Evolutionary conservation across 2,113 vertebrate species (phyloP).

Genomic region (Hemiprocne comata): DNA sequence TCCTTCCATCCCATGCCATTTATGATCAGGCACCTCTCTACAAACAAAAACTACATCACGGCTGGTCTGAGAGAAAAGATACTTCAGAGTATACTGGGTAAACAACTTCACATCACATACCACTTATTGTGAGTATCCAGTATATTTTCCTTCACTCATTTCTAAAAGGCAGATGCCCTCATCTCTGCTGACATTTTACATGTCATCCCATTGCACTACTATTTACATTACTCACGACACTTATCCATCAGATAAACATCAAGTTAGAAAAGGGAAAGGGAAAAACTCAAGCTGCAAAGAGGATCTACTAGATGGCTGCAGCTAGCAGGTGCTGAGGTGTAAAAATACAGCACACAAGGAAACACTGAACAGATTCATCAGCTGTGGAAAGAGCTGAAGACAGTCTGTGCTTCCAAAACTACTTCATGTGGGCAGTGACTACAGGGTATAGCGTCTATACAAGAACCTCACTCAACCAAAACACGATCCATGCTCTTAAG

Average conservation of each 20-base stretch:
- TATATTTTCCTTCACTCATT: not conserved
- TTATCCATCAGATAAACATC: not conserved
- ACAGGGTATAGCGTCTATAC: not conserved
- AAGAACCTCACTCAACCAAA: not conserved
- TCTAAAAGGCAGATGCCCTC: not conserved
- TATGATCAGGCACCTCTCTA: not conserved
- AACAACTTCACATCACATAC: not conserved
- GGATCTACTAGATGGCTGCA: not conserved
- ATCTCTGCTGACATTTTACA: not conserved
- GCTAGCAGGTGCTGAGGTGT: not conserved
- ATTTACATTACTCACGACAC: not conserved
- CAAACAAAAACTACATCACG: not conserved
- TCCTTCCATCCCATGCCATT: not conserved
- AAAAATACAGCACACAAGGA: not conserved
- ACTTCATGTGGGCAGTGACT: not conserved
- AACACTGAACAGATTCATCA: not conserved
- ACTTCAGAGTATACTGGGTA: not conserved
- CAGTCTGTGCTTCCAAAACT: not conserved
- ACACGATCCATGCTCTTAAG: rapidly evolving
- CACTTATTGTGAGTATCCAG: not conserved
- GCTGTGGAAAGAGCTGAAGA: not conserved
- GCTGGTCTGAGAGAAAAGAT: not conserved
- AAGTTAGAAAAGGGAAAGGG: not conserved
- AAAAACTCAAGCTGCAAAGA: not conserved
- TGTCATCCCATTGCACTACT: not conserved